phyloP scores from a whole-genome alignment of 2,797 vertebrate genomes.

The Erpetoichthys calabaricus region DNA sequence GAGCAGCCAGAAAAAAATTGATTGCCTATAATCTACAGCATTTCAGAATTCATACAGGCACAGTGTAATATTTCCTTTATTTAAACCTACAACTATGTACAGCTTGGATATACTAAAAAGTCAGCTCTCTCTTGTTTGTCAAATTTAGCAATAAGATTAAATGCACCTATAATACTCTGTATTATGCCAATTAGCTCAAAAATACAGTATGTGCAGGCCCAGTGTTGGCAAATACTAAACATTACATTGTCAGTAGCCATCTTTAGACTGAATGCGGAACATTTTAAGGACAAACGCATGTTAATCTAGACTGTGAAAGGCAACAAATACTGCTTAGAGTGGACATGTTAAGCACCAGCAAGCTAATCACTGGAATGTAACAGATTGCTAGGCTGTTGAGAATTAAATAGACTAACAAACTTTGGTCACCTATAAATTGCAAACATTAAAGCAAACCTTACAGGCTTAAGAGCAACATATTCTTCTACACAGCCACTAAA shows the following conservation, averaged over 20 bases:
- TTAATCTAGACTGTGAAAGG: conserved; percentile 25
- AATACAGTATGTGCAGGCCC: conserved; percentile 37
- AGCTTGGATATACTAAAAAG: conserved; percentile 39
- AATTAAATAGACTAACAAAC: conserved; percentile 34
- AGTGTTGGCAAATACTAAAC: conserved; percentile 26
- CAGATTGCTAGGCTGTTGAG: conserved; percentile 33
- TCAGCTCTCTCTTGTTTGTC: conserved; percentile 24
- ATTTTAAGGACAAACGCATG: conserved; percentile 30
- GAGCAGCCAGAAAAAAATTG: conserved; percentile 14
- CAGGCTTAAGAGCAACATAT: conserved; percentile 22
- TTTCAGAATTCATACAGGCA: conserved; percentile 53
- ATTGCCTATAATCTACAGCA: conserved; percentile 35
- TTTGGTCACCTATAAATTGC: conserved; percentile 45
- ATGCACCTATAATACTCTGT: conserved; percentile 37
- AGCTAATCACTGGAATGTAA: conserved; percentile 22
- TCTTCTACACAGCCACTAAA: conserved; percentile 13
- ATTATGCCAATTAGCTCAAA: conserved; percentile 51
- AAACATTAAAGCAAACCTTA: conserved; percentile 30
- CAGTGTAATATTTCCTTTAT: conserved; percentile 43
- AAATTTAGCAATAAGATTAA: conserved; percentile 7
- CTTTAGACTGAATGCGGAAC: conserved; percentile 34
- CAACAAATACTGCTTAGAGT: conserved; percentile 28
- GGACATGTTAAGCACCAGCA: conserved; percentile 35
- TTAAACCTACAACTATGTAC: conserved; percentile 54
- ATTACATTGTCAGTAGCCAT: conserved; percentile 15